phyloP scores from a whole-genome alignment of 2,113 vertebrate genomes.

The Brachirus orientalis region DNA sequence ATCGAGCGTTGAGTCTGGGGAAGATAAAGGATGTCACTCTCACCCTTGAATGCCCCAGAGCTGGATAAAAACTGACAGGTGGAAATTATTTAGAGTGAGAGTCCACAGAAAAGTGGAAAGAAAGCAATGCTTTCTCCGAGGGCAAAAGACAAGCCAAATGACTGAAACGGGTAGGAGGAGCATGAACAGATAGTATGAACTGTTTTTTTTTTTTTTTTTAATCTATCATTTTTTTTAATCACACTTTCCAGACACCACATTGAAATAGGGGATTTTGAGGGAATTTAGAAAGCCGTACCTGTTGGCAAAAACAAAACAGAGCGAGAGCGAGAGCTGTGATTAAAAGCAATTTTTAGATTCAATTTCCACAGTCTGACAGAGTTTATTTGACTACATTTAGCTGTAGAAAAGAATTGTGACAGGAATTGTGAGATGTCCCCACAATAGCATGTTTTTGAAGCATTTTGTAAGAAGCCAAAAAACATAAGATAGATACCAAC shows the following conservation, averaged over 20 bases:
- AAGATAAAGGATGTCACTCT: constrained; percentile 1
- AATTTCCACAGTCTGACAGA: constrained; percentile 35
- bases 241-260: constrained; percentile 42
- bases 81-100: constrained; percentile 35
- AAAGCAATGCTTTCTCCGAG: constrained; percentile 12
- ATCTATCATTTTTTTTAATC: constrained; percentile 53
- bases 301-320: constrained; percentile 21
- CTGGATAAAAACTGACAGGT: constrained; percentile 54
- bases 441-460: too few relatives aligned
- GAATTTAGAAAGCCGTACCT: constrained; percentile 46
- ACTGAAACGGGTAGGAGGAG: constrained; percentile 20
- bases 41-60: neutral
- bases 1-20: neutral
- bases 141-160: constrained; percentile 23
- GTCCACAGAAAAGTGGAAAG: neutral
- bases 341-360: constrained; percentile 46
- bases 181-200: neutral
- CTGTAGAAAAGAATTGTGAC: neutral
- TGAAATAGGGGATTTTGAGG: constrained; percentile 41
- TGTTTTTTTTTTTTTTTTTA: constrained; percentile 33
- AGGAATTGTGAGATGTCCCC: too few relatives aligned
- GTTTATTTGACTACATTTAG: constrained; percentile 12
- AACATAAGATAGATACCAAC: neutral
- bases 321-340: constrained; percentile 12
- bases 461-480: neutral